Percentiles rank a stretch among this genome's conserved stretches.
Conservation (phyloP, 2,113 vertebrate genomes). For the Cnemophilus loriae region DNA sequence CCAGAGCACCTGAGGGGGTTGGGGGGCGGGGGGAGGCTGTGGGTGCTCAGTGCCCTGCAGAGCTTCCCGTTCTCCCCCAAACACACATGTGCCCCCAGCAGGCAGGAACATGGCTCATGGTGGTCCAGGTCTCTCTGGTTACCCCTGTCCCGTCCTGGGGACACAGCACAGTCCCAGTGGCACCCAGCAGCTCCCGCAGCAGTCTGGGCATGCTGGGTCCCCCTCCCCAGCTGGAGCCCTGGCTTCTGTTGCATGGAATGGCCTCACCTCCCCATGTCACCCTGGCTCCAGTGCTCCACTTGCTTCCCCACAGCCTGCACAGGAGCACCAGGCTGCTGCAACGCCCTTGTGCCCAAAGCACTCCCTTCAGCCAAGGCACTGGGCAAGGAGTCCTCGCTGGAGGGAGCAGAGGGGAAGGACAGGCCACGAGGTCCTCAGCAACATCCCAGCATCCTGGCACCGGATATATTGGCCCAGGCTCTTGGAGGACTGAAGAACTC, state of each 20-base stretch:
- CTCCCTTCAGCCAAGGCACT: background rate
- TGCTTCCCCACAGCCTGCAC: rapidly evolving
- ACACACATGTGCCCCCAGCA: rapidly evolving
- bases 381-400: background rate
- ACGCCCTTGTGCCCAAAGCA: background rate
- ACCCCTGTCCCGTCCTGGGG: background rate
- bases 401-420: background rate
- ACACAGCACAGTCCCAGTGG: background rate
- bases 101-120: background rate
- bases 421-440: rapidly evolving
- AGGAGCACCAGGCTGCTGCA: background rate
- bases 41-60: background rate
- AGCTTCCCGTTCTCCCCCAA: rapidly evolving
- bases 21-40: too few species aligned
- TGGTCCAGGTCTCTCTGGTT: background rate
- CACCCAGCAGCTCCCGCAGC: rapidly evolving
- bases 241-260: background rate
- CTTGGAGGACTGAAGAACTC: background rate
- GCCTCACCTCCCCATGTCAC: background rate
- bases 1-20: background rate
- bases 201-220: background rate
- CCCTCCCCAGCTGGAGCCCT: background rate
- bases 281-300: background rate
- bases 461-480: background rate
- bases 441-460: background rate